These are phyloP conservation scores for Pectinophora gossypiella DNA, from an alignment of 1,140 invertebrate species.

Conservation along the genomic window DNA sequence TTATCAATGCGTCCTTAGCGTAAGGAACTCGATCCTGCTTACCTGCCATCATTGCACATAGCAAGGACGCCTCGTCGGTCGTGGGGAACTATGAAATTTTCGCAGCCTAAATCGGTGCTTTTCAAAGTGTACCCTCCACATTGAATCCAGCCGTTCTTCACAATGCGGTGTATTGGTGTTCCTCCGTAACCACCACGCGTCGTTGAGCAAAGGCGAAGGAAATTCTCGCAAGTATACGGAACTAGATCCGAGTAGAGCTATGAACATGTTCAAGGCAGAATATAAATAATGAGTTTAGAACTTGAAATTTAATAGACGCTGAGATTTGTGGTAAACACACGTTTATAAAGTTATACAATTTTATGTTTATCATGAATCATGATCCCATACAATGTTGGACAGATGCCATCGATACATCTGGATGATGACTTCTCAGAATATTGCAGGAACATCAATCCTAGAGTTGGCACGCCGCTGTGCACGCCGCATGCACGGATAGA, in stretches of 20 bases:
- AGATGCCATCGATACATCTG: neutral
- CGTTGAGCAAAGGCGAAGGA: conserved; percentile 60
- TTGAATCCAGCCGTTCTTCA: conserved; percentile 74
- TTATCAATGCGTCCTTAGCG: neutral
- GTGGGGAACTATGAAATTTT: conserved; percentile 76
- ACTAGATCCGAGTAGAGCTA: conserved; percentile 73
- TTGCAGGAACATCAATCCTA: neutral
- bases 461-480: neutral
- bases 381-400: neutral
- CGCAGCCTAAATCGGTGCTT: conserved; percentile 56
- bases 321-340: neutral
- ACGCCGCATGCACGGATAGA: no score
- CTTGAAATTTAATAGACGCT: neutral
- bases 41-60: conserved; percentile 74
- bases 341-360: no score
- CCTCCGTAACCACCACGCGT: conserved; percentile 60
- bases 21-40: neutral
- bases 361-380: neutral
- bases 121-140: conserved; percentile 67
- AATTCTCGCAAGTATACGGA: conserved; percentile 71
- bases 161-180: conserved; percentile 70
- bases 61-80: conserved; percentile 72
- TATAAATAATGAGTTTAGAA: neutral
- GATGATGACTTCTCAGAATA: neutral
- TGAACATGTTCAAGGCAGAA: conserved; percentile 10